Percentiles rank a stretch among this genome's conserved stretches.
phyloP scores from a whole-genome alignment of 2,888 invertebrate genomes.

The Melieria crassipennis region DNA sequence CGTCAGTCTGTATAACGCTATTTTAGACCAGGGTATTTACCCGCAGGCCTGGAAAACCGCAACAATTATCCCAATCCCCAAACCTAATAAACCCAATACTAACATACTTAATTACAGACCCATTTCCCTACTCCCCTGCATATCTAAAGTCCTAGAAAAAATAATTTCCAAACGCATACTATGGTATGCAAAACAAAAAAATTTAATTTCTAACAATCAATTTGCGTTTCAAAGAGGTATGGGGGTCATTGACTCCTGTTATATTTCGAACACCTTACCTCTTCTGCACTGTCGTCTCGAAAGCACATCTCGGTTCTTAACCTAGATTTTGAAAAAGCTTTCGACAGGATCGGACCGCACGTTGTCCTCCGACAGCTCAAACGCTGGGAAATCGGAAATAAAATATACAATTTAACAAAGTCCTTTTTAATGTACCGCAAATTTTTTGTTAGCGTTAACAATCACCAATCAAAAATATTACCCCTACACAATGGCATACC shows the following conservation, averaged over 20 bases:
- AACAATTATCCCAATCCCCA: not conserved
- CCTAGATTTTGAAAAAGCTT: no score
- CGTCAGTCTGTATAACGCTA: not conserved
- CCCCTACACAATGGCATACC: not conserved
- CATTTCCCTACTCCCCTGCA: not conserved
- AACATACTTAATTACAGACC: not conserved
- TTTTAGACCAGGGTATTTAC: not conserved
- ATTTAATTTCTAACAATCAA: not conserved
- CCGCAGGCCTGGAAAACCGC: conserved; percentile 3
- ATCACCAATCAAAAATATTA: not conserved
- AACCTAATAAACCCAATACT: not conserved
- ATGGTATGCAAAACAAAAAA: not conserved
- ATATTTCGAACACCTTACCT: not conserved
- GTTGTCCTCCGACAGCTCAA: no score
- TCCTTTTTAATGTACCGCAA: not conserved
- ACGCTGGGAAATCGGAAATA: not conserved
- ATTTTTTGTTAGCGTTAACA: not conserved
- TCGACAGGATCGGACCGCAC: no score
- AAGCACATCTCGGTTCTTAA: no score
- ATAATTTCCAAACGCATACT: not conserved
- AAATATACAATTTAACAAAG: not conserved
- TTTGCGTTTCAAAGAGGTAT: conserved; percentile 1
- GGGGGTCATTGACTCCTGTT: not conserved
- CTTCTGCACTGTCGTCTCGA: no score
- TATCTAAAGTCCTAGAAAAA: conserved; percentile 2